Evolutionary conservation across 2,888 invertebrate species (phyloP).

Genomic region (Falcaria lacertinaria): DNA sequence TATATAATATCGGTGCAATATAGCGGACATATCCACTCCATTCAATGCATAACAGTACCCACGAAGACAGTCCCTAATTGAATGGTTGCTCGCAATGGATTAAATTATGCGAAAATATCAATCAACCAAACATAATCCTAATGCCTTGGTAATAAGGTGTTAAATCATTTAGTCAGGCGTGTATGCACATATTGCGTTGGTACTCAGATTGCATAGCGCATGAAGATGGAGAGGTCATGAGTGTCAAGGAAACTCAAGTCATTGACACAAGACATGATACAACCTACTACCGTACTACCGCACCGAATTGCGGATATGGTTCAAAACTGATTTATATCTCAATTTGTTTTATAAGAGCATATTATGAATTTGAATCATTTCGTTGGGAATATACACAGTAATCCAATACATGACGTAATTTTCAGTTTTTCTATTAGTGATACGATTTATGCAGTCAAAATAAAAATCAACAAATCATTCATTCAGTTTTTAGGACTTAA

Average conservation of each 20-base stretch:
- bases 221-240: slow-evolving; percentile 41
- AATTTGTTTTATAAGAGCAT: no score
- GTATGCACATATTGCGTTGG: slow-evolving; percentile 12
- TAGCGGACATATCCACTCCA: slow-evolving; percentile 23
- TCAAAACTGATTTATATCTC: no score
- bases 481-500: no score
- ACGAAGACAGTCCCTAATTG: slow-evolving; percentile 49
- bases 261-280: slow-evolving; percentile 28
- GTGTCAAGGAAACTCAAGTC: slow-evolving; percentile 32
- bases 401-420: no score
- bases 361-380: no score
- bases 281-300: no score
- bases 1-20: slow-evolving; percentile 2
- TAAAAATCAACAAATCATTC: no score
- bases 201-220: slow-evolving; percentile 29
- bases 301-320: no score
- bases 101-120: slow-evolving; percentile 34
- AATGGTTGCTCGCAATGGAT: slow-evolving; percentile 45
- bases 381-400: no score
- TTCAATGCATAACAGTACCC: slow-evolving; percentile 26
- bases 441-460: no score
- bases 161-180: slow-evolving; percentile 7
- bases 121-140: slow-evolving; percentile 27
- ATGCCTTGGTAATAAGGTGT: slow-evolving; percentile 13
- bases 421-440: no score